These are phyloP conservation scores for Amblyopsis hoosieri DNA, from an alignment of 2,797 vertebrate genomes.

Conservation along the genomic window DNA sequence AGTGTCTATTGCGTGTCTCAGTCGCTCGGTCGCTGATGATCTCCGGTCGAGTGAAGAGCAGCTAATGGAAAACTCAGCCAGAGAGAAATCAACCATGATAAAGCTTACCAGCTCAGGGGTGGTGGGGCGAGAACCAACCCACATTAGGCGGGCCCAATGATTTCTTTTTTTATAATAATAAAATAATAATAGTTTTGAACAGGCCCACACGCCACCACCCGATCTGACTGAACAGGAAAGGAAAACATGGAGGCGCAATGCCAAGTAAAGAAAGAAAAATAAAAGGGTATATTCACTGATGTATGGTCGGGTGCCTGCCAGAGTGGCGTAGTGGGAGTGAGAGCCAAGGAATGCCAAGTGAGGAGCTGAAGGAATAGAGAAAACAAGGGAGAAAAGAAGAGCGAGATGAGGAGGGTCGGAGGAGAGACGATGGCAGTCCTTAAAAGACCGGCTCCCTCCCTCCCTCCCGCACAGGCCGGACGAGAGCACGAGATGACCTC, in stretches of 20 bases:
- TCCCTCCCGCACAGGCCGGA: constrained; percentile 48
- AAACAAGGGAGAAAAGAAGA: constrained; percentile 69
- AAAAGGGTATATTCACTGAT: constrained; percentile 84
- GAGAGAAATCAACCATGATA: constrained; percentile 68
- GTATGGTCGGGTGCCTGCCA: constrained; percentile 84
- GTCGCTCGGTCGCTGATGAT: too few species aligned
- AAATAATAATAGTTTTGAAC: too few species aligned
- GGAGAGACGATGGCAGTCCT: constrained; percentile 66
- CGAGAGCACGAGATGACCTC: constrained; percentile 65
- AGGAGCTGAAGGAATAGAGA: constrained; percentile 80
- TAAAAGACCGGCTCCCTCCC: constrained; percentile 56
- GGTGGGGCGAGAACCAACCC: constrained; percentile 29
- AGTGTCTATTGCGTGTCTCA: too few species aligned
- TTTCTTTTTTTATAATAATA: too few species aligned
- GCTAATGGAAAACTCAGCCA: constrained; percentile 80
- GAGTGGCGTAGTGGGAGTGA: constrained; percentile 86
- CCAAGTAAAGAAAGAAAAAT: constrained; percentile 54
- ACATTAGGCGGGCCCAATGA: too few species aligned
- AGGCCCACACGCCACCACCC: constrained; percentile 37
- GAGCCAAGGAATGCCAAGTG: constrained; percentile 84
- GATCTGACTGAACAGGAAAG: constrained; percentile 59
- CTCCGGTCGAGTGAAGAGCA: constrained; percentile 33
- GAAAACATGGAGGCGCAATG: constrained; percentile 53
- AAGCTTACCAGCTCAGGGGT: constrained; percentile 68
- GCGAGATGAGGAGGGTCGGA: constrained; percentile 76